Evolutionary conservation across 2,888 invertebrate species (phyloP).

Genomic region (Cinara cedri): DNA sequence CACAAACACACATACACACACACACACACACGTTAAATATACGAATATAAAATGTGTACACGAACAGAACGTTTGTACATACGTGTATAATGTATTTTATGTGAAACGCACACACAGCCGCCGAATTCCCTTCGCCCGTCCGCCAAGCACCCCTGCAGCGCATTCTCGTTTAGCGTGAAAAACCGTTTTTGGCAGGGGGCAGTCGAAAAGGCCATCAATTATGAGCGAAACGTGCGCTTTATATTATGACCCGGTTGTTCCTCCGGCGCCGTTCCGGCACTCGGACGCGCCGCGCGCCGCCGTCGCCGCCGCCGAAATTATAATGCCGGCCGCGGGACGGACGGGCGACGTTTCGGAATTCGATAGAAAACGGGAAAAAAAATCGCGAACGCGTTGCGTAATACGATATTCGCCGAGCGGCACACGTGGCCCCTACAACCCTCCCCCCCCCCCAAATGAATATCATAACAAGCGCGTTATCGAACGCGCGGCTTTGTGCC

Average conservation of each 20-base stretch:
- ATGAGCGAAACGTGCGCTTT: conserved; percentile 41
- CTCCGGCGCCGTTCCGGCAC: too few species aligned
- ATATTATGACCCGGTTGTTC: too few species aligned
- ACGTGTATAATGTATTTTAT: conserved; percentile 21
- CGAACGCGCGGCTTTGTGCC: too few species aligned
- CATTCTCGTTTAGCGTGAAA: background rate
- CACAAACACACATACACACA: background rate
- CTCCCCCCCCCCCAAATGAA: too few species aligned
- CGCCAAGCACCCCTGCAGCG: background rate
- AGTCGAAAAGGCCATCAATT: conserved; percentile 46
- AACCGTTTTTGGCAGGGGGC: conserved; percentile 27
- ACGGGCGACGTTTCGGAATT: conserved; percentile 41
- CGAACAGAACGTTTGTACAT: background rate
- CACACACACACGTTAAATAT: background rate
- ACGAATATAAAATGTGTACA: too few species aligned
- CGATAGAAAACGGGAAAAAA: conserved; percentile 10
- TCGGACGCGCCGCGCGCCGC: too few species aligned
- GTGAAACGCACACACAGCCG: conserved; percentile 19
- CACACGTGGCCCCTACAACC: background rate
- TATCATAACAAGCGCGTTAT: too few species aligned
- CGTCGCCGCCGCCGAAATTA: background rate
- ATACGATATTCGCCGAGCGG: background rate
- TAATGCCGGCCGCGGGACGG: conserved; percentile 31
- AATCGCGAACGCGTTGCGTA: background rate
- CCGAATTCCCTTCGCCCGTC: background rate